These are phyloP conservation scores for Heliothis virescens DNA, from an alignment of 1,140 invertebrate species.

Conservation along the genomic window DNA sequence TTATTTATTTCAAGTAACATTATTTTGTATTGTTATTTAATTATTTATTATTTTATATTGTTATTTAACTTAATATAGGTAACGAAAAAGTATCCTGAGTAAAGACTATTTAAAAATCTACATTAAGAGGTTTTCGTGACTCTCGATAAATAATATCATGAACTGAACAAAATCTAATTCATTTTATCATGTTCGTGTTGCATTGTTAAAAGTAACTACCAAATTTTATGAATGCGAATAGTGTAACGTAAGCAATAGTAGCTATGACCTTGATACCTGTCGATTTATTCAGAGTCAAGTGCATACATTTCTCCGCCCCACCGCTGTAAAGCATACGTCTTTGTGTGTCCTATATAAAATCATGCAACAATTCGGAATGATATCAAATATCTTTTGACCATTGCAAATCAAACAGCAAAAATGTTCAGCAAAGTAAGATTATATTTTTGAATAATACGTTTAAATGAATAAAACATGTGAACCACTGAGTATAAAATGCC, in stretches of 20 bases:
- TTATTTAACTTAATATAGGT: too few relatives aligned
- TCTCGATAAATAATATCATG: background rate
- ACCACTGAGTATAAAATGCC: too few relatives aligned
- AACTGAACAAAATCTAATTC: background rate
- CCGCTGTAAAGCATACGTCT: background rate
- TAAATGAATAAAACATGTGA: too few relatives aligned
- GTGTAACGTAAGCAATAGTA: background rate
- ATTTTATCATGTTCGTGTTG: background rate
- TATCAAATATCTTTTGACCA: conserved; percentile 36
- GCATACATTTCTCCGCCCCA: conserved; percentile 53
- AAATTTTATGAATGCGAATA: background rate
- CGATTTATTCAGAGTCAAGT: conserved; percentile 50
- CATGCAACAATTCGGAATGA: background rate
- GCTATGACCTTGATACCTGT: conserved; percentile 22
- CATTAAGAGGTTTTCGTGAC: background rate
- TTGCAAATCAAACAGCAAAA: conserved; percentile 47
- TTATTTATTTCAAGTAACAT: too few relatives aligned
- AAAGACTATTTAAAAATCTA: background rate
- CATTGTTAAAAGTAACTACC: background rate
- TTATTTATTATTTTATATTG: too few relatives aligned
- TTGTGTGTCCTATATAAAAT: conserved; percentile 33
- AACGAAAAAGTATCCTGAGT: too few relatives aligned
- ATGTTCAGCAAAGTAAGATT: conserved; percentile 68
- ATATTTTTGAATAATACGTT: too few relatives aligned
- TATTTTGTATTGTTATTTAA: too few relatives aligned